Evolutionary conservation across 2,797 vertebrate genomes (phyloP), one percentile per base, ranked within the genome.

Genomic region (Amphiprion clarkii): DNA sequence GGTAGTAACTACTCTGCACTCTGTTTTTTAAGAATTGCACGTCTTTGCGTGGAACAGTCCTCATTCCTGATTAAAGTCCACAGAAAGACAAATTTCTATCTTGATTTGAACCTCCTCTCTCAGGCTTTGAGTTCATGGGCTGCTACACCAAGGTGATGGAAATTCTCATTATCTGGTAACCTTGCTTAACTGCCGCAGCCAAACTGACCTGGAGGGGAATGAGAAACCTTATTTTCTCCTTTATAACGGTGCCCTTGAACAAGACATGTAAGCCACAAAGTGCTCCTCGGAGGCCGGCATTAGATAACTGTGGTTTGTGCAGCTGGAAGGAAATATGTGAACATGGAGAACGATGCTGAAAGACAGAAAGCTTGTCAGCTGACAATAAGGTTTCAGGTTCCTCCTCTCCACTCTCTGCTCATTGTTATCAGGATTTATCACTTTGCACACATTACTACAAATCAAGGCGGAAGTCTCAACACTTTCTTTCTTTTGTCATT

Each of bases 141-240:
- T 39, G 36, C 36, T 39, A 39, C 36, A 39, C 36, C 10, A 9
- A 39, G 36, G 3, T 44, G 42, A 14, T 44, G 42, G 42, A 44
- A 44, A 44, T 9, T 44, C 42, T 44, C 42, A 17, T 21, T 31
- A 36, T 44, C 13, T 71, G 23, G 13, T 19, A 33, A 44, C 27
- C 48, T 46, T 25, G 14, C 21, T 23, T 40, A 16, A n/a, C 16
- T 46, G 16, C 17, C 44, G 44, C 46, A n/a, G 17, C 17, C 46
- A 48, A 48, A 40, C 63, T 65, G 63, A 53, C 49, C 33, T 49
- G 61, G 46, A n/a, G 46, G 9, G 27, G 13, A 63, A 63, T 40
- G 49, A 65, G 33, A 48, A 48, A 48, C 46, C 14, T 17, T 17
- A 46, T 46, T 46, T 46, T 46, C 44, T 19, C 19, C 46, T 48